Evolutionary conservation across 2,888 invertebrate genomes (phyloP).

Genomic region (Ceraclea dissimilis): DNA sequence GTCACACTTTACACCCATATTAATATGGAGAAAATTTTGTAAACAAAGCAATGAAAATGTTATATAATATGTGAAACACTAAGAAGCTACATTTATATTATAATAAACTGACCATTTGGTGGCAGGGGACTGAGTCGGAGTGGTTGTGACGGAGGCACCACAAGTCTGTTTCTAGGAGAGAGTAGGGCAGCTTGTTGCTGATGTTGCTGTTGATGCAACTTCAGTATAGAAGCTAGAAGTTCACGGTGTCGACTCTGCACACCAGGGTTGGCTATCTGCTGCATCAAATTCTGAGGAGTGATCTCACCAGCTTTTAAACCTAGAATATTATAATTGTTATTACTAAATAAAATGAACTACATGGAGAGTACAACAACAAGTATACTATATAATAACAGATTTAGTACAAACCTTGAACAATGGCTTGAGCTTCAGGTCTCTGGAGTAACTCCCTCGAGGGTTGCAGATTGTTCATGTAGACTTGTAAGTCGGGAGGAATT

Average conservation of each 20-base stretch:
- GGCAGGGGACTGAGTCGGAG: slow-evolving; percentile 57
- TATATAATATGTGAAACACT: too few species aligned
- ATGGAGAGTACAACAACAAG: neutral
- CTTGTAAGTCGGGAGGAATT: slow-evolving; percentile 36
- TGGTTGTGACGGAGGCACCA: slow-evolving; percentile 45
- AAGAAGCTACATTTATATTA: too few species aligned
- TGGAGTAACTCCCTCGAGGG: slow-evolving; percentile 59
- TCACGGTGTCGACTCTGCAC: slow-evolving; percentile 68
- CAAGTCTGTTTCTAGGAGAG: slow-evolving; percentile 35
- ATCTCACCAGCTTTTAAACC: slow-evolving; percentile 72
- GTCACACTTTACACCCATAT: too few species aligned
- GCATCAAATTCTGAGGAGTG: slow-evolving; percentile 65
- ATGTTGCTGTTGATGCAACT: slow-evolving; percentile 31
- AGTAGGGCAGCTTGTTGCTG: neutral
- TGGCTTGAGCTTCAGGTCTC: slow-evolving; percentile 68
- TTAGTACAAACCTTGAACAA: slow-evolving; percentile 56
- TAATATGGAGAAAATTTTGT: too few species aligned
- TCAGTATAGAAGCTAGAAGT: slow-evolving; percentile 59
- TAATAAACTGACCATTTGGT: slow-evolving; percentile 45
- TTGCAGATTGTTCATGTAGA: slow-evolving; percentile 41
- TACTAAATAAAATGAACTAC: neutral
- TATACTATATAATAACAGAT: neutral
- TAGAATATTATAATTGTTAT: slow-evolving; percentile 29
- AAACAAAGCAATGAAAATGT: too few species aligned
- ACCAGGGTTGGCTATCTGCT: slow-evolving; percentile 67